Evolutionary conservation across 2,113 vertebrate species (phyloP).

Genomic region (Pygoscelis adeliae): DNA sequence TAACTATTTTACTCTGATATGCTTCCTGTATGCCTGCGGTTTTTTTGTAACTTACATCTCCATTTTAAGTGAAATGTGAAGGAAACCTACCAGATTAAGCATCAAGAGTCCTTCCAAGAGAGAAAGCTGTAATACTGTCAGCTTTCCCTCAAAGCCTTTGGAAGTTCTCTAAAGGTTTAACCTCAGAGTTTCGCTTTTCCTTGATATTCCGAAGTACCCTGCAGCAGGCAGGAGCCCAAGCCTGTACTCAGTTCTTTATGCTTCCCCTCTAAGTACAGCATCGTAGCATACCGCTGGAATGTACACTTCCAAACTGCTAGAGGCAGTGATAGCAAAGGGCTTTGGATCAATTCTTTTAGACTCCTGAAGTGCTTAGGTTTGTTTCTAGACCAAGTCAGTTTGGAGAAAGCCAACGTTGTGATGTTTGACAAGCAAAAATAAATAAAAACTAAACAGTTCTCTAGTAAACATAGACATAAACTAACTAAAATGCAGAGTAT

Average conservation of each 20-base stretch:
- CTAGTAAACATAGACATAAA: not conserved
- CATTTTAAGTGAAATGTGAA: not conserved
- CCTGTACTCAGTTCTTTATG: not conserved
- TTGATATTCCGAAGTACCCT: not conserved
- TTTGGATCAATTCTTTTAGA: rapidly evolving
- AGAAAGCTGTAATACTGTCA: not conserved
- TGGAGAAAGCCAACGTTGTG: not conserved
- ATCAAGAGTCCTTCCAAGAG: not conserved
- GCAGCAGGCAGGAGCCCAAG: not conserved
- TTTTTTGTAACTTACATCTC: not conserved
- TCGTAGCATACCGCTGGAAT: rapidly evolving
- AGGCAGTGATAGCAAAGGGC: not conserved
- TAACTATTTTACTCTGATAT: rapidly evolving
- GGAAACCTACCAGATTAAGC: not conserved
- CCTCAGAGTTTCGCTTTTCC: not conserved
- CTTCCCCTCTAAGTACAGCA: rapidly evolving
- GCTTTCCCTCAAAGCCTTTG: not conserved
- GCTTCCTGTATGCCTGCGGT: too few relatives aligned
- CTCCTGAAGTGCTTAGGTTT: not conserved
- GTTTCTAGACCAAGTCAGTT: not conserved
- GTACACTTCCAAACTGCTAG: not conserved
- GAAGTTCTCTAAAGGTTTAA: not conserved
- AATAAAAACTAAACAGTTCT: not conserved
- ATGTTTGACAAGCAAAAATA: not conserved
- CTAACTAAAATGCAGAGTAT: not conserved